Base-by-base conservation (phyloP, 2,888 invertebrate species). In the Zhengitettix transpicula region DNA sequence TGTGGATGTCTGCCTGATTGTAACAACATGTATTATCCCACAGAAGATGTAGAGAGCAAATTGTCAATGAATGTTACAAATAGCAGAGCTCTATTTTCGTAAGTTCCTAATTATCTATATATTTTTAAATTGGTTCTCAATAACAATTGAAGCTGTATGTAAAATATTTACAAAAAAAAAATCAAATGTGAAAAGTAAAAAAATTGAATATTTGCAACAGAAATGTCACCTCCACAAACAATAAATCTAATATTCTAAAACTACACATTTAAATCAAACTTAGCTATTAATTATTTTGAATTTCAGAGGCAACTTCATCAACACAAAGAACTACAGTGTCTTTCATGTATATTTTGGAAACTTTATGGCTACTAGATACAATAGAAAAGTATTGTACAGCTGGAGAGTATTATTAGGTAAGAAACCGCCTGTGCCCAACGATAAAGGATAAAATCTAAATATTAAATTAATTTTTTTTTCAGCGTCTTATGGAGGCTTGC, bases 381-480 rank as follows among this genome's bases (percentile, higher is more conserved):
- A 84, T 57, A 80, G 80, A 58, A 82, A 83, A 67, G 78, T 83
- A 59, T 80, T 80, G 69, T 80, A 83, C 65, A 83, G 81, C 67
- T 86, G 85, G 85, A 79, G 84, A 64, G 82, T 82, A 64, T 72
- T 84, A 65, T 74, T 85, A 62, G 85, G 86, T 85, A 71, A 68
- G 69, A 17, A 28, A 28, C 28, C 2, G 7, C 28, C 28, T 28
- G 7, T 7, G 28, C 7, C 3, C 7, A 28, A 28, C 7, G 7
- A 7, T 28, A 28, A 28, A 28, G 2, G 7, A 28, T 28, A 28
- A 2, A 7, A 28, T 28, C 28, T 28, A 2, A 28, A 28, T 5
- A 28, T 28, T 7, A 28, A 28, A 28, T 7, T 28, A 28, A 2
- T 57, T 64, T 62, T 64, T 53, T 67, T 78, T 78, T 66, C 73